Conservation (phyloP, 2,797 vertebrate species). For the Benthosema pterotum region DNA sequence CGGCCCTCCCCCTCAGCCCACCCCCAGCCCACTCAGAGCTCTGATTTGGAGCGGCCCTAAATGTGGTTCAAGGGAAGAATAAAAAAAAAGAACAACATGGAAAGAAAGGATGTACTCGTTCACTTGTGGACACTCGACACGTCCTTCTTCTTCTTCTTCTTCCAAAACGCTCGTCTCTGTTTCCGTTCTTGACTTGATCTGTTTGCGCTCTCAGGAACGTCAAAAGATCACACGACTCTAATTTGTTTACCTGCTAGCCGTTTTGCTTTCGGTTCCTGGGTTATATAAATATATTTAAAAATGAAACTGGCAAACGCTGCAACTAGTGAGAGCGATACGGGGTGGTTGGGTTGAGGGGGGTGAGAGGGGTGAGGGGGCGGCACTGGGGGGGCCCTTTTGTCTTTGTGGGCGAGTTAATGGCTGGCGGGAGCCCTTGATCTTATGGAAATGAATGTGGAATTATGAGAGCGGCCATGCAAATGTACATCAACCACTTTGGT, state of each 20-base stretch:
- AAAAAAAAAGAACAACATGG: conserved; percentile 64
- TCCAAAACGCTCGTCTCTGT: conserved; percentile 58
- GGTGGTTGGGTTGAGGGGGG: not conserved
- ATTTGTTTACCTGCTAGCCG: conserved; percentile 48
- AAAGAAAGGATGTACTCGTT: conserved; percentile 63
- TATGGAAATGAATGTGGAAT: conserved; percentile 82
- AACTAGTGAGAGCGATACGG: conserved; percentile 58
- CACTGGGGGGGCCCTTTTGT: conserved; percentile 76
- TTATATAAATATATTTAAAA: no score
- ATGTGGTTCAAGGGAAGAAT: conserved; percentile 72
- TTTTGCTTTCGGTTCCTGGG: conserved; percentile 64
- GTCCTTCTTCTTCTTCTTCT: conserved; percentile 48
- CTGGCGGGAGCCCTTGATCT: conserved; percentile 77
- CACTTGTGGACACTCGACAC: conserved; percentile 66
- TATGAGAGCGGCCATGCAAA: conserved; percentile 81
- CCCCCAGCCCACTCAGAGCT: conserved; percentile 63
- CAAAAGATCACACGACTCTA: conserved; percentile 50
- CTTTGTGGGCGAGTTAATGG: conserved; percentile 81
- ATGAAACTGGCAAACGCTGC: conserved; percentile 57
- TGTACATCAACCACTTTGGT: conserved; percentile 82
- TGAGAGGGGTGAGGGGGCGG: conserved; percentile 41
- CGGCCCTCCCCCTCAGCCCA: conserved; percentile 62
- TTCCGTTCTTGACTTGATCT: conserved; percentile 71
- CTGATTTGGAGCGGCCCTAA: conserved; percentile 70
- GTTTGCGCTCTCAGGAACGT: conserved; percentile 66